A percentile compares a stretch with the other conserved stretches of the same genome.
Conservation (phyloP, 1,140 invertebrate species). For the Sycophila sp. region DNA sequence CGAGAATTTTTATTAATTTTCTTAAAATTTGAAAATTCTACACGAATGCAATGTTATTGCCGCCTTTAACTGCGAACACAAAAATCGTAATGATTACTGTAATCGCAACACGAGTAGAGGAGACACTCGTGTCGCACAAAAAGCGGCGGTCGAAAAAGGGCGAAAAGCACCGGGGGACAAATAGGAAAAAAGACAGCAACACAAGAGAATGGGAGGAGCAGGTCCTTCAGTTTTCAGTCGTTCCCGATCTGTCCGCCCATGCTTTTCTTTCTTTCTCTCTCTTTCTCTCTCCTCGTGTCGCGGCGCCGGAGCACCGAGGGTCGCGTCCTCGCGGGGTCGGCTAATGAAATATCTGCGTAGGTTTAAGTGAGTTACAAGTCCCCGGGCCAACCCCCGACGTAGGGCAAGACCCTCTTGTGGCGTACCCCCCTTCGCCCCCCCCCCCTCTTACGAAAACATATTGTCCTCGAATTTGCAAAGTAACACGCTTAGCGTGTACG, state of each 20-base stretch:
- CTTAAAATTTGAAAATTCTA: too few relatives aligned
- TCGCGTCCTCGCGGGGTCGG: slow-evolving; percentile 50
- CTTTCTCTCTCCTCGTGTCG: not conserved
- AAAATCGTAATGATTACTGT: too few relatives aligned
- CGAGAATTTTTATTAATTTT: too few relatives aligned
- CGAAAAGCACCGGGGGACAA: not conserved
- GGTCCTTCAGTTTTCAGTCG: slow-evolving; percentile 52
- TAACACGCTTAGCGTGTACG: slow-evolving; percentile 36
- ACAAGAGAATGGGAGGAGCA: slow-evolving; percentile 38
- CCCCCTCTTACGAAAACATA: slow-evolving; percentile 60
- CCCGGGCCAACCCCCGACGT: slow-evolving; percentile 47
- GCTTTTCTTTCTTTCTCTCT: slow-evolving; percentile 38
- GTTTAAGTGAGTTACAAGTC: slow-evolving; percentile 66
- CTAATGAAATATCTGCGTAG: slow-evolving; percentile 68
- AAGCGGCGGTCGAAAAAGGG: too few relatives aligned
- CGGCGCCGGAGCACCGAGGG: slow-evolving; percentile 36
- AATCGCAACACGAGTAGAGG: too few relatives aligned
- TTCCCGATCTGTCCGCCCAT: slow-evolving; percentile 38
- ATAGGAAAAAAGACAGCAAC: not conserved
- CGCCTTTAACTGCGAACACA: too few relatives aligned
- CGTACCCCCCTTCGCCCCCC: slow-evolving; percentile 44
- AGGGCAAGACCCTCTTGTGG: not conserved
- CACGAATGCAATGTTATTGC: too few relatives aligned
- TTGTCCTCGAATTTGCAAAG: slow-evolving; percentile 62
- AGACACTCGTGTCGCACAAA: too few relatives aligned